Base-by-base conservation (phyloP, 2,888 invertebrate species). In the Eupithecia vulgata region DNA sequence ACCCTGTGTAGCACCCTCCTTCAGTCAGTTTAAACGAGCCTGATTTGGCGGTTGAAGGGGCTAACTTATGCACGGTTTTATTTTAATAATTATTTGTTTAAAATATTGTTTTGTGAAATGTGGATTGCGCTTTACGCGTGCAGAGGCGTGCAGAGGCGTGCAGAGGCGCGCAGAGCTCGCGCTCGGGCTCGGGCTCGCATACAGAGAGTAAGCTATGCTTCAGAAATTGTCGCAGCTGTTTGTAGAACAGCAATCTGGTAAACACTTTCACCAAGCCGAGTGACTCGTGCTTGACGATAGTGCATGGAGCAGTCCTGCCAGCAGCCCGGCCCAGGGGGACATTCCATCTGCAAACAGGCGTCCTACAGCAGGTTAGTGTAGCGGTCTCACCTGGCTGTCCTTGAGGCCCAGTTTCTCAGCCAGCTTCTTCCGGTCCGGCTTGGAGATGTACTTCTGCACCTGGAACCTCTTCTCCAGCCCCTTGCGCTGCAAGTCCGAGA, bases 361-460 rank as follows among this genome's bases (percentile, higher is more conserved):
- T 30, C 30, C 30, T 30, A 30, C n/a, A n/a, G n/a, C n/a, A n/a
- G n/a, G n/a, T n/a, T n/a, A n/a, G n/a, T n/a, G n/a, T n/a, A n/a
- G n/a, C n/a, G n/a, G n/a, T n/a, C n/a, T 94, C 84, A 99, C 99
- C 97, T 99, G 99, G 79, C 99, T 99, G 87, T 99, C 99, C 88
- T 99, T 99, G 15, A 99, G 95, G 13, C 99, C 99, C 68, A 99
- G 95, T 89, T 99, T 98, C 89, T 99, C 99, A 0, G 99, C 99
- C 77, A 99, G 94, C 86, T 99, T 99, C 95, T 99, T 99, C 90
- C 99, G 95, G 90, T 99, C 99, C 0, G 99, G 99, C 90, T 99
- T 99, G 87, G 98, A 99, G 90, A 99, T 99, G 94, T 99, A 99
- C 91, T 99, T 99, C 93, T 99, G 99, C 69, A 98, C 96, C 90